Conservation (phyloP, 2,888 invertebrate genomes). For the Spilosoma lubricipeda region DNA sequence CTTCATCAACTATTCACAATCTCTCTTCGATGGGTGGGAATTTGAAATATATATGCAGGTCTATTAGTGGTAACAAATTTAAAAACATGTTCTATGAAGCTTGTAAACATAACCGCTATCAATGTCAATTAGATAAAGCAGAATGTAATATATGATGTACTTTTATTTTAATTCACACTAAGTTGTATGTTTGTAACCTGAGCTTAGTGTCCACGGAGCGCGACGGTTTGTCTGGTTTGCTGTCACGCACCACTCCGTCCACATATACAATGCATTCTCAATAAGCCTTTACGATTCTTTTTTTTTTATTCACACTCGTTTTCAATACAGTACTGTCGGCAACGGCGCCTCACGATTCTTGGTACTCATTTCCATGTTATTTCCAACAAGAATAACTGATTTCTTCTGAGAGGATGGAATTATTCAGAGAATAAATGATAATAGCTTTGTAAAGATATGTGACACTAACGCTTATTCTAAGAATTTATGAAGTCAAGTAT, state of each 20-base stretch:
- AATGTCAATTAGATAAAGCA: conserved; percentile 3
- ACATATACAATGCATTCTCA: conserved; percentile 54
- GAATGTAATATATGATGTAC: conserved; percentile 44
- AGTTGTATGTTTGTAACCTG: conserved; percentile 69
- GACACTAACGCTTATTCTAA: conserved; percentile 14
- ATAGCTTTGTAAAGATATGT: conserved; percentile 7
- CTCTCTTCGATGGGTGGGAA: not conserved
- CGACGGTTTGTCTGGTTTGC: conserved; percentile 63
- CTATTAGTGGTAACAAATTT: not conserved
- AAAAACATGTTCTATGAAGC: no score
- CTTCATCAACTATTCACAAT: not conserved
- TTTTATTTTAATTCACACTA: conserved; percentile 67
- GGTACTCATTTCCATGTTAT: conserved; percentile 19
- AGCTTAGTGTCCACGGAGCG: conserved; percentile 68
- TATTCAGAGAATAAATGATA: conserved; percentile 8
- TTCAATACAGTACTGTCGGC: conserved; percentile 19
- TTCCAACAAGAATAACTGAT: conserved; percentile 14
- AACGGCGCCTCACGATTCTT: conserved; percentile 20
- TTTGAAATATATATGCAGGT: not conserved
- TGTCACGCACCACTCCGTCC: conserved; percentile 60
- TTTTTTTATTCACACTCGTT: conserved; percentile 20
- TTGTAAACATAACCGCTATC: not conserved
- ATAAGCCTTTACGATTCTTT: conserved; percentile 27
- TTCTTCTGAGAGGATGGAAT: conserved; percentile 16
- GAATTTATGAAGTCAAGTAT: not conserved